phyloP scores from a whole-genome alignment of 2,888 invertebrate genomes.

The Tromatobia lineatoria region DNA sequence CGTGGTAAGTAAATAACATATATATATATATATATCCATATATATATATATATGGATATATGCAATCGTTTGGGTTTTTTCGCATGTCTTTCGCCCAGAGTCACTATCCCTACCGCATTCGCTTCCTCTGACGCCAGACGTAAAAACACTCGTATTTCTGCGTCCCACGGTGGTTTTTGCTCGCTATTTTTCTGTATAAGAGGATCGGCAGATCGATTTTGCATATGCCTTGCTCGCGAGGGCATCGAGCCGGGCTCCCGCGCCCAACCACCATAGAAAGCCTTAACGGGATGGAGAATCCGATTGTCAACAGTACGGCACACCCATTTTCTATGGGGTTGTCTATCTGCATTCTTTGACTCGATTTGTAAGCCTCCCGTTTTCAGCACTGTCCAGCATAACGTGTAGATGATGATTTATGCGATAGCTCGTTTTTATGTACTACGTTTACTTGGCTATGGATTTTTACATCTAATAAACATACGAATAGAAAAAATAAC shows the following conservation, averaged over 20 bases:
- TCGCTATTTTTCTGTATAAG: slow-evolving; percentile 19
- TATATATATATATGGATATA: background rate
- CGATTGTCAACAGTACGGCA: slow-evolving; percentile 73
- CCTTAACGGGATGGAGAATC: slow-evolving; percentile 69
- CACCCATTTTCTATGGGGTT: slow-evolving; percentile 38
- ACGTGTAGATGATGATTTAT: background rate
- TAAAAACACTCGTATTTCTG: slow-evolving; percentile 1
- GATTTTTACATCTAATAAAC: too few relatives aligned
- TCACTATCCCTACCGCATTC: slow-evolving; percentile 11
- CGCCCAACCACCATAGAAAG: slow-evolving; percentile 51
- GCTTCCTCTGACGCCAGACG: slow-evolving; percentile 8
- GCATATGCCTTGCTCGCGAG: slow-evolving; percentile 50
- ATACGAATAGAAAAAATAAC: too few relatives aligned
- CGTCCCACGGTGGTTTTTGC: background rate
- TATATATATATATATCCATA: background rate
- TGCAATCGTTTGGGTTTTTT: background rate
- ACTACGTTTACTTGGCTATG: too few relatives aligned
- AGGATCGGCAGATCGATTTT: slow-evolving; percentile 70
- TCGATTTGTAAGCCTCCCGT: background rate
- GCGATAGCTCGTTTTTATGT: background rate
- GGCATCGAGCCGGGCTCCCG: slow-evolving; percentile 53
- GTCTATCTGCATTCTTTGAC: background rate
- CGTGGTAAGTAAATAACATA: slow-evolving; percentile 58
- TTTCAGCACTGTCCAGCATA: background rate
- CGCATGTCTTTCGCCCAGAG: background rate